Percentiles rank a stretch among this genome's conserved stretches.
Conservation (phyloP, 2,888 invertebrate species). For the Oxyteleia sp. region DNA sequence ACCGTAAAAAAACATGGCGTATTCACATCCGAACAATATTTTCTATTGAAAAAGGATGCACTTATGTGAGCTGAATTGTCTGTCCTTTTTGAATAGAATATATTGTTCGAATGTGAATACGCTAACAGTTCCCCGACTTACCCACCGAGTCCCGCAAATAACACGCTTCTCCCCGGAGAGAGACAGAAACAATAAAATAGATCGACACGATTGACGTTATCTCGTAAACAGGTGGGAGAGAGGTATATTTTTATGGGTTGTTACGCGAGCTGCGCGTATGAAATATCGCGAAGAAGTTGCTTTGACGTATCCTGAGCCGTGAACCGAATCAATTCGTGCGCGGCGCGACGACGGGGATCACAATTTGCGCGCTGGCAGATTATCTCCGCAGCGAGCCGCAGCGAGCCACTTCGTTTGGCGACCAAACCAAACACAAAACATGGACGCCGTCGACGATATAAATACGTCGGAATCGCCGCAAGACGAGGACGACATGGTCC, state of each 20-base stretch:
- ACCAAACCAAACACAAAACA: slow-evolving; percentile 83
- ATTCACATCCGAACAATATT: too few relatives aligned
- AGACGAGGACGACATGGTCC: slow-evolving; percentile 79
- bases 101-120: too few relatives aligned
- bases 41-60: too few relatives aligned
- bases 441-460: slow-evolving; percentile 85
- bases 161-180: too few relatives aligned
- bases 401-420: slow-evolving; percentile 41
- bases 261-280: slow-evolving; percentile 4
- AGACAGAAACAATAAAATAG: background rate
- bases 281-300: background rate
- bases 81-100: too few relatives aligned
- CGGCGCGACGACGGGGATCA: background rate
- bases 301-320: background rate
- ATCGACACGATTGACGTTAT: slow-evolving; percentile 50
- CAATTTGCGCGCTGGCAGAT: slow-evolving; percentile 3
- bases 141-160: too few relatives aligned
- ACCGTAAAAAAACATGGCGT: too few relatives aligned
- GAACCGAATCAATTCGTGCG: background rate
- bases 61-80: too few relatives aligned
- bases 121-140: too few relatives aligned
- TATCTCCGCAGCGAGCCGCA: too few relatives aligned
- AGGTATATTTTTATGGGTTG: background rate
- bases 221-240: slow-evolving; percentile 48
- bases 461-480: slow-evolving; percentile 81